Evolutionary conservation across 1,140 invertebrate species (phyloP).

Genomic region (Bombus picipes): DNA sequence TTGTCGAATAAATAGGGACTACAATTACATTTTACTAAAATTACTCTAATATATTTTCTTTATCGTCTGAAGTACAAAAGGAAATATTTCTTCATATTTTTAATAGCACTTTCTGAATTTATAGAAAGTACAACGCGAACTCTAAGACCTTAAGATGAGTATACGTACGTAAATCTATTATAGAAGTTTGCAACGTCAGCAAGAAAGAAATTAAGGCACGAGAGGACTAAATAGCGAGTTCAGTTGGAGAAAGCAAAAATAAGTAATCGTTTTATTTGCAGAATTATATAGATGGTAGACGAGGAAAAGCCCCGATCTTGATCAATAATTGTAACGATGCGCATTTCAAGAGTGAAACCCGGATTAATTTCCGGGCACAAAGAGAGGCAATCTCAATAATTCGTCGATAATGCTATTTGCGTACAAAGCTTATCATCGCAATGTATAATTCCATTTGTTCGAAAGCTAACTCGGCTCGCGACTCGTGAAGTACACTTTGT

Average conservation of each 20-base stretch:
- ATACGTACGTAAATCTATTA: background rate
- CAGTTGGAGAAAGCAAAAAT: background rate
- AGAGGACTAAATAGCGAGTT: background rate
- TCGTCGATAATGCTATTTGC: slow-evolving; percentile 26
- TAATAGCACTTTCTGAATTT: background rate
- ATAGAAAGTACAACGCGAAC: background rate
- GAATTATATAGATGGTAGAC: background rate
- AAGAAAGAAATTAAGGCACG: background rate
- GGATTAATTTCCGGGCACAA: slow-evolving; percentile 19
- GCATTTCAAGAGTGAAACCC: background rate
- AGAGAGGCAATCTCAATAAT: slow-evolving; percentile 31
- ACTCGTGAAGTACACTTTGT: slow-evolving; percentile 33
- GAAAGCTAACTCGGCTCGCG: slow-evolving; percentile 19
- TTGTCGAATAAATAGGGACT: background rate
- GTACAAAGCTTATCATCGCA: slow-evolving; percentile 36
- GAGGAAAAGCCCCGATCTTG: background rate
- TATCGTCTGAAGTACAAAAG: background rate
- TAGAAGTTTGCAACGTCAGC: background rate
- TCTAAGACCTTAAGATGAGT: background rate
- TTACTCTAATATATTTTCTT: background rate
- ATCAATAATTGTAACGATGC: slow-evolving; percentile 4
- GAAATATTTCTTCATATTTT: background rate
- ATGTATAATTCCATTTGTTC: slow-evolving; percentile 54
- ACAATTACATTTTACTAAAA: too few species aligned
- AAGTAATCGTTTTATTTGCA: background rate